These are phyloP conservation scores for Balaeniceps rex DNA, from an alignment of 2,113 vertebrate genomes.

Conservation along the genomic window DNA sequence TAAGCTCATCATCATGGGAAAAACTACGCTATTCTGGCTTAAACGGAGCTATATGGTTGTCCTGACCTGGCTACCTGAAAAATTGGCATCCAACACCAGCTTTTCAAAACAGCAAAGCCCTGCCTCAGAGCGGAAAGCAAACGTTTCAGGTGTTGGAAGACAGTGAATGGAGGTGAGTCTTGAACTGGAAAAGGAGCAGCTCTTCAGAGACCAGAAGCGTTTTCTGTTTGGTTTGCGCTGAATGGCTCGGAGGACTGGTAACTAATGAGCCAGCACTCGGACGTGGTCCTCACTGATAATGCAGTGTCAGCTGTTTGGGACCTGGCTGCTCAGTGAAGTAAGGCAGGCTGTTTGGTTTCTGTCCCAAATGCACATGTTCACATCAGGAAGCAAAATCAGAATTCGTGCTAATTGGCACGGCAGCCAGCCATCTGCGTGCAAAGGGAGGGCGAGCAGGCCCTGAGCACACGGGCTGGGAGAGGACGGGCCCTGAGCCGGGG, in stretches of 20 bases:
- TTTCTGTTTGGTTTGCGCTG: background rate
- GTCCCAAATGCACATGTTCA: background rate
- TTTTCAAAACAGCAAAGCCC: background rate
- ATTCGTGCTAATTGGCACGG: background rate
- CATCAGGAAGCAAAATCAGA: background rate
- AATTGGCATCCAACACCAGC: background rate
- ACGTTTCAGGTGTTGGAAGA: background rate
- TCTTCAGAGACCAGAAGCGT: background rate
- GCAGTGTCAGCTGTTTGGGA: background rate
- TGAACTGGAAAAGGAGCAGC: background rate
- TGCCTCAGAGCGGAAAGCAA: background rate
- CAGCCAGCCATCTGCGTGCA: background rate
- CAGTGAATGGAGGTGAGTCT: background rate
- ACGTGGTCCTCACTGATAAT: background rate
- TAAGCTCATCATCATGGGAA: background rate
- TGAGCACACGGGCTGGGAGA: background rate
- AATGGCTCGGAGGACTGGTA: background rate
- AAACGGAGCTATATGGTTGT: background rate
- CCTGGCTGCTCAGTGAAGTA: background rate
- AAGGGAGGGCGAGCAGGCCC: background rate
- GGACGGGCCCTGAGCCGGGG: accelerated
- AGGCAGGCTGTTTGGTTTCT: background rate
- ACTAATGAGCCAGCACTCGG: background rate
- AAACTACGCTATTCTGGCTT: background rate
- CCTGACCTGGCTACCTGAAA: background rate